phyloP scores from a whole-genome alignment of 2,113 vertebrate species.

The Casuarius casuarius region DNA sequence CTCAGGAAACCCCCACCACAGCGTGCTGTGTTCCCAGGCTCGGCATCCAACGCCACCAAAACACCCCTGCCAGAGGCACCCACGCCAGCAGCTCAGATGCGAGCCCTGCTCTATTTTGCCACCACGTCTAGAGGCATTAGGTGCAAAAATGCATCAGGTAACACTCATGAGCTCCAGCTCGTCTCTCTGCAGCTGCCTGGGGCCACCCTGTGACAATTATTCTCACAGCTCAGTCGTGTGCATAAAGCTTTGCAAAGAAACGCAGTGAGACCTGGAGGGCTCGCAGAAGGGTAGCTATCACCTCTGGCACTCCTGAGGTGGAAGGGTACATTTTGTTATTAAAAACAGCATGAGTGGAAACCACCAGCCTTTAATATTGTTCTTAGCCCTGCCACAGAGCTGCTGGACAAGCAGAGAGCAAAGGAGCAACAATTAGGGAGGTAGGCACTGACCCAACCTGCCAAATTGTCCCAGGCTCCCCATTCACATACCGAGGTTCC shows the following conservation, averaged over 20 bases:
- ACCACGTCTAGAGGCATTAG: background rate
- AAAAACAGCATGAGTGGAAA: background rate
- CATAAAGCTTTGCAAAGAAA: background rate
- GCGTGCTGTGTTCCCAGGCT: fast-evolving
- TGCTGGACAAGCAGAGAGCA: background rate
- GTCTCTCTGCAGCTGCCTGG: background rate
- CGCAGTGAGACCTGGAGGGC: fast-evolving
- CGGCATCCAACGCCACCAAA: background rate
- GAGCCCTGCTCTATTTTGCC: fast-evolving
- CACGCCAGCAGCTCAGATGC: background rate
- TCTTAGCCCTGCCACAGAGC: background rate
- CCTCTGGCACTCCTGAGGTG: background rate
- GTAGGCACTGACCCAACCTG: background rate
- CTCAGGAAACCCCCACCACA: background rate
- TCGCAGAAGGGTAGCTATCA: background rate
- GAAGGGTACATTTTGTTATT: background rate
- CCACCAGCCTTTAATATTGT: background rate
- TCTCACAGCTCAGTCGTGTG: background rate
- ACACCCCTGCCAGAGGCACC: background rate
- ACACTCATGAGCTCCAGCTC: background rate
- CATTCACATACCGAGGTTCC: background rate
- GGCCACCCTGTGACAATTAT: background rate
- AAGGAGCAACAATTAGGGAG: background rate
- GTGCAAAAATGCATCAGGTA: background rate
- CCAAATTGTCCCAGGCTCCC: fast-evolving